Conservation (phyloP, 2,797 vertebrate genomes). For the Cryptoblepharus egeriae region DNA sequence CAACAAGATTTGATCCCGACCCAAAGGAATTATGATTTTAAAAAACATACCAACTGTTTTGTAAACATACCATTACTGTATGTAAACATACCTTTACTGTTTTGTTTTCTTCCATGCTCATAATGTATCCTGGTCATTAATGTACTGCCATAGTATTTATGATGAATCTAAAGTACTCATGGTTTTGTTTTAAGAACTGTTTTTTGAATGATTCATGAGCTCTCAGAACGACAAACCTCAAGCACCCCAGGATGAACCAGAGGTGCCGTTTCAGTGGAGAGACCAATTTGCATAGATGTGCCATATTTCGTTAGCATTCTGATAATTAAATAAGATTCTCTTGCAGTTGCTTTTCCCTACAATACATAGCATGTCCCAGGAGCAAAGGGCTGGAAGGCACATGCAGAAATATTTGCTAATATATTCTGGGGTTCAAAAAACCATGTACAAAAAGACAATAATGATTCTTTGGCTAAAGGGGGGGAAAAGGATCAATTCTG, state of each 20-base stretch:
- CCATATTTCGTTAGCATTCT: constrained; percentile 30
- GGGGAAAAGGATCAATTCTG: no score
- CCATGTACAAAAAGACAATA: neutral
- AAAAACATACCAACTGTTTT: no score
- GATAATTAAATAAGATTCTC: constrained; percentile 6
- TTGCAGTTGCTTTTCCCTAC: constrained; percentile 4
- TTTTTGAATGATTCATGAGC: constrained; percentile 37
- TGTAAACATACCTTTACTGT: no score
- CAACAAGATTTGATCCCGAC: no score
- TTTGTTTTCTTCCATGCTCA: neutral
- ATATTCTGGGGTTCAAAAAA: neutral
- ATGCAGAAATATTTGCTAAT: neutral
- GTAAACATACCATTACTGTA: no score
- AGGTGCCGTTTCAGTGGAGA: neutral
- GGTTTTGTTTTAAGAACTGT: constrained; percentile 2
- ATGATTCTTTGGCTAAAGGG: neutral
- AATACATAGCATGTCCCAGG: constrained; percentile 16
- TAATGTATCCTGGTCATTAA: neutral
- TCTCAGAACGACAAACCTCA: constrained; percentile 27
- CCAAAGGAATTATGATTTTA: neutral
- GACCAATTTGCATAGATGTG: constrained; percentile 7
- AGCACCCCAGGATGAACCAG: constrained; percentile 15
- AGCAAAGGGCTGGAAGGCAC: constrained; percentile 29
- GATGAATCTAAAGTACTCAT: constrained; percentile 3
- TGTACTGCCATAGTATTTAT: neutral